Percentiles rank a stretch among this genome's conserved stretches.
Conservation (phyloP, 2,888 invertebrate genomes). For the Amphipoea oculea region DNA sequence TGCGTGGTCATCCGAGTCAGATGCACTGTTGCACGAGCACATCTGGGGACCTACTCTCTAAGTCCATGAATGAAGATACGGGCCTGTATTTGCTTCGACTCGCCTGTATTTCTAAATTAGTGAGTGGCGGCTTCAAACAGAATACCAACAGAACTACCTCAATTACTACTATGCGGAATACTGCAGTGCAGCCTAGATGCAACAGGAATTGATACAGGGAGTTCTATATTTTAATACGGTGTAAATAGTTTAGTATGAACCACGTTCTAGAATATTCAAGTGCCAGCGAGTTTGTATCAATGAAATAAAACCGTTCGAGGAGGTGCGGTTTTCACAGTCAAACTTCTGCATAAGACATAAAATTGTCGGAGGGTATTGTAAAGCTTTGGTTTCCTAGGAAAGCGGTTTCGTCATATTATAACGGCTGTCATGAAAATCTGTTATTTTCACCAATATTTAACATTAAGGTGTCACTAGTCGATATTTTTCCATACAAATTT, state of each 20-base stretch:
- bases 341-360: background rate
- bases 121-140: constrained; percentile 6
- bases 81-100: too few relatives aligned
- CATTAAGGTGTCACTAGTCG: too few relatives aligned
- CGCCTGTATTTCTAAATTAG: too few relatives aligned
- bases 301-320: background rate
- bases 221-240: background rate
- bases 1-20: background rate
- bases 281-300: background rate
- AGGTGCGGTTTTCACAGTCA: background rate
- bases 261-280: background rate
- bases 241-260: background rate
- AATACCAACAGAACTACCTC: constrained; percentile 19
- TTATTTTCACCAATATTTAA: too few relatives aligned
- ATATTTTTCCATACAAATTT: too few relatives aligned
- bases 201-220: background rate
- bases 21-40: background rate
- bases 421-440: too few relatives aligned
- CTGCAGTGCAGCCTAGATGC: constrained; percentile 19
- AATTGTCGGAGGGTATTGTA: background rate
- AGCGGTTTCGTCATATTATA: too few relatives aligned
- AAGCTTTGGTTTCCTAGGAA: too few relatives aligned
- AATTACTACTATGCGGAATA: constrained; percentile 5
- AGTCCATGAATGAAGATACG: too few relatives aligned
- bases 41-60: background rate